Base-by-base conservation (phyloP, 2,888 invertebrate genomes). In the Cremastinae sp. region DNA sequence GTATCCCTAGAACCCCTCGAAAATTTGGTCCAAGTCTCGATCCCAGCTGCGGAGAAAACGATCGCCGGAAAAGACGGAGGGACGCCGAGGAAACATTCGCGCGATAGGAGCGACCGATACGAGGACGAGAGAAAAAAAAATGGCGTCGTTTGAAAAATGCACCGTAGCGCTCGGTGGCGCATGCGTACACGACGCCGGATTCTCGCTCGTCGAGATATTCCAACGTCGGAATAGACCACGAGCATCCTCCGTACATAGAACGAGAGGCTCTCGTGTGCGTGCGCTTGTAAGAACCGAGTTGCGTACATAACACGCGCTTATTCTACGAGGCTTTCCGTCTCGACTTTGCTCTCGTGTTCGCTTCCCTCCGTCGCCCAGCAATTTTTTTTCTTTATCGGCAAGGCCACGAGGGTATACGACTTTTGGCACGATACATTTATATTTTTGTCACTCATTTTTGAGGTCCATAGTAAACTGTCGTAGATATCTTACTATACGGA, bases 131-230 rank as follows among this genome's bases (percentile, higher is more conserved):
- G 68, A 78, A 77, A 74, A 74, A 66, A 78, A 81, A 53, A 79
- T 78, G 79, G 78, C 74, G 80, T 54, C 66, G 65, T 80, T 79
- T 76, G 78, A 79, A 79, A 65, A 80, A 74, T 78, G 74, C 78
- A 74, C 65, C 59, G 73, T 74, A 73, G 70, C 64, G 70, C 54
- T 75, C 72, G 62, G 16, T n/a, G 34, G 75, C 80, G 80, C 81
- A 78, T 68, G 79, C 79, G 80, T 75, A 10, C 7, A 14, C 2
- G 34, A 12, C 53, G 1, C 16, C 8, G 38, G 12, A 28, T 41
- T 41, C 61, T 64, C 64, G 74, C 72, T 81, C 53, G 36, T 76
- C 45, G 71, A 80, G 79, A 81, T 79, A 78, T 76, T 80, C 76
- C 80, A 68, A 62, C 53, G 36, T 62, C 34, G 45, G 14, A 28